Base-by-base conservation (phyloP, 2,113 vertebrate species). In the Theristicus caerulescens region DNA sequence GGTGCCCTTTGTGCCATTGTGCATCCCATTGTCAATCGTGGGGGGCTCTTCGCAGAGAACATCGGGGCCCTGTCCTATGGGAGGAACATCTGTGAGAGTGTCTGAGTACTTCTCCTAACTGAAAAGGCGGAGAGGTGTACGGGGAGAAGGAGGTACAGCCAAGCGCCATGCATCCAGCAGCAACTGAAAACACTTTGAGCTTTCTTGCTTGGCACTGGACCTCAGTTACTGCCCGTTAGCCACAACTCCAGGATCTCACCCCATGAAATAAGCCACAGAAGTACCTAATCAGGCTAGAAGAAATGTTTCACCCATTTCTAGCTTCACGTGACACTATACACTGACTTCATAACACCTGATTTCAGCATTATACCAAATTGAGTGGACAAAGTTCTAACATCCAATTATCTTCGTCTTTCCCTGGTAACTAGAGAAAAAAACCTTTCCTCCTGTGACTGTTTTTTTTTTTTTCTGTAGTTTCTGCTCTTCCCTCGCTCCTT, bases 61-160 rank as follows among this genome's bases (percentile, higher is more conserved):
- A 0, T 3, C 10, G 2, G 46, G 24, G 58, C 3, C 36, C 42
- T 40, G 34, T 20, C 11, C 78, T 79, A 4, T 2, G 2, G 65
- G 13, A 42, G 25, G n/a, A 59, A 71, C 51, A 93, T 6, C 57
- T 65, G 25, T 44, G 51, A 40, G 40, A 52, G 25, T 1, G 9
- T 16, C 42, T 58, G 65, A 86, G 59, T 13, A 27, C 36, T 49
- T 13, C 58, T 59, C 26, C 70, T 29, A 18, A 26, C 11, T 10
- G 59, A 11, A 32, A 44, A 46, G 31, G 24, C 27, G 42, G 13
- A 15, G 29, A 25, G 73, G 29, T 3, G 19, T 24, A 12, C 0
- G 21, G 42, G 26, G 59, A 42, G 20, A 4, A 51, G 59, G 36
- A 54, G 54, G 36, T 24, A 29, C 44, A 69, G 61, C 66, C 49